Conservation (phyloP, 2,888 invertebrate species). For the Caenorhabditis drosophilae region DNA sequence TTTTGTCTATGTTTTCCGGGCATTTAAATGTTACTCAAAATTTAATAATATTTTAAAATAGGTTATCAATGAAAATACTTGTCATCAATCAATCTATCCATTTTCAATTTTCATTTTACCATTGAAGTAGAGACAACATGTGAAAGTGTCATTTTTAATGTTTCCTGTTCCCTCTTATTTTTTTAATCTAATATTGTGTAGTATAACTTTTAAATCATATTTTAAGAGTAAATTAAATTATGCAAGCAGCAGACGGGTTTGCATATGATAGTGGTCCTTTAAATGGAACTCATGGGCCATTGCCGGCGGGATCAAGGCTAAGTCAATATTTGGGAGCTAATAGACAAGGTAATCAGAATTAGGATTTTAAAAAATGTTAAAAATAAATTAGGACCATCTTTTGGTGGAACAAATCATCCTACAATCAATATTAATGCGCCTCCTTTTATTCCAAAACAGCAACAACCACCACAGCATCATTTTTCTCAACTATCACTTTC, state of each 20-base stretch:
- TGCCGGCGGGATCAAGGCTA: slow-evolving; percentile 31
- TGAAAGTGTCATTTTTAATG: too few relatives aligned
- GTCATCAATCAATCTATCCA: too few relatives aligned
- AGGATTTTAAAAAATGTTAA: not conserved
- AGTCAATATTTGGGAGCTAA: slow-evolving; percentile 27
- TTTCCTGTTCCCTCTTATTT: too few relatives aligned
- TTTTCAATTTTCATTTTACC: too few relatives aligned
- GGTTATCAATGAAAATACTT: too few relatives aligned
- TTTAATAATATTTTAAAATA: too few relatives aligned
- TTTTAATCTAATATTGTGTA: too few relatives aligned
- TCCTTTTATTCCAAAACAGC: slow-evolving; percentile 31
- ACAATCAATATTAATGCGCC: slow-evolving; percentile 34
- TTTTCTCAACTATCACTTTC: slow-evolving; percentile 5
- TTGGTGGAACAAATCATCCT: slow-evolving; percentile 12
- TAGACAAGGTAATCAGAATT: slow-evolving; percentile 13
- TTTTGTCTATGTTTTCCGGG: too few relatives aligned
- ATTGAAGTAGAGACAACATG: too few relatives aligned
- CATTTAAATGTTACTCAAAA: too few relatives aligned
- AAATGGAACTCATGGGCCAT: slow-evolving; percentile 4
- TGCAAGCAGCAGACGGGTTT: slow-evolving; percentile 39
- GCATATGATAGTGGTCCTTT: slow-evolving; percentile 34
- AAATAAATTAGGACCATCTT: slow-evolving; percentile 14
- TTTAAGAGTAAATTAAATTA: too few relatives aligned
- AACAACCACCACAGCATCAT: slow-evolving; percentile 19
- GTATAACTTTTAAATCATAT: too few relatives aligned